A percentile compares a stretch with the other conserved stretches of the same genome.
phyloP scores from a whole-genome alignment of 2,888 invertebrate species.

The Ophion ellenae region DNA sequence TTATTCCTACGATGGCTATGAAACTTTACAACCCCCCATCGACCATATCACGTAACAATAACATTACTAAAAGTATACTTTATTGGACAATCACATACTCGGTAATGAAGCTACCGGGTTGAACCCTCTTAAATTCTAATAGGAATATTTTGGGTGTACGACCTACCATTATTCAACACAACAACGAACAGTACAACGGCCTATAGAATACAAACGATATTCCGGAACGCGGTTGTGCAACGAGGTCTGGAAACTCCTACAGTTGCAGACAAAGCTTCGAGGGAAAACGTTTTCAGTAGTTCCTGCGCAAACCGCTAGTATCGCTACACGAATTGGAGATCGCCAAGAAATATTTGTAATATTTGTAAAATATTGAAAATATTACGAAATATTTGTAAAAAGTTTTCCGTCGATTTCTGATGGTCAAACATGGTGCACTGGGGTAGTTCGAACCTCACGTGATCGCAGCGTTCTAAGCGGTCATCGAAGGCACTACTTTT shows the following conservation, averaged over 20 bases:
- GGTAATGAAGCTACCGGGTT: not conserved
- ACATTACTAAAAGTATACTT: conserved; percentile 26
- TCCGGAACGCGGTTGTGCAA: not conserved
- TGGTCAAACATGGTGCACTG: not conserved
- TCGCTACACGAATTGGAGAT: not conserved
- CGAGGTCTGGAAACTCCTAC: not conserved
- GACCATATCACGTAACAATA: not conserved
- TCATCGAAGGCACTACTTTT: not conserved
- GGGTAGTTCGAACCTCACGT: not conserved
- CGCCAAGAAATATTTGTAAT: no score
- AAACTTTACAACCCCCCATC: not conserved
- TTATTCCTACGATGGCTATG: not conserved
- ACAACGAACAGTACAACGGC: conserved; percentile 23
- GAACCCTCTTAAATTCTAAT: conserved; percentile 8
- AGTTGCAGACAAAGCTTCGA: not conserved
- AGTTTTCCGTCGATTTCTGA: not conserved
- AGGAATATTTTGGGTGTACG: not conserved
- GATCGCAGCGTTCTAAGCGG: not conserved
- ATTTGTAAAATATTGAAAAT: no score
- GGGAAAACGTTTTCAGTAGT: not conserved
- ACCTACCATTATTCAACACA: conserved; percentile 25
- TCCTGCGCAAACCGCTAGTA: not conserved
- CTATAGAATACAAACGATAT: conserved; percentile 2
- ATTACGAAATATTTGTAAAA: not conserved
- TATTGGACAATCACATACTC: conserved; percentile 30